Evolutionary conservation across 2,888 invertebrate genomes (phyloP).

Genomic region (Orthonevra nobilis): DNA sequence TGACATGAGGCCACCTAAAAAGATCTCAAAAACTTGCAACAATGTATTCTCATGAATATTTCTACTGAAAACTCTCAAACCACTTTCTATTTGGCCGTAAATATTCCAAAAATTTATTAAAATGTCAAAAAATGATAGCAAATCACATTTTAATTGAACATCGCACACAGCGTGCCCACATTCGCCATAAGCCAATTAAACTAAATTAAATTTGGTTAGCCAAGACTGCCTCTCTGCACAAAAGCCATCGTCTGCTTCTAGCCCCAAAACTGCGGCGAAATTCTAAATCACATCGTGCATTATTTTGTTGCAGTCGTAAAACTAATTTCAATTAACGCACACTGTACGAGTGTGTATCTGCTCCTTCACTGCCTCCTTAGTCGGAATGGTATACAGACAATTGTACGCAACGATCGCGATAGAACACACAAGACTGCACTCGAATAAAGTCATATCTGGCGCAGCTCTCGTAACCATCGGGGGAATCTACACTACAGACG

Average conservation of each 20-base stretch:
- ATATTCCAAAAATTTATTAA: conserved; percentile 40
- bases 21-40: conserved; percentile 2
- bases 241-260: not conserved
- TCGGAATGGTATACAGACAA: conserved; percentile 59
- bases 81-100: conserved; percentile 18
- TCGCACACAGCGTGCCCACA: conserved; percentile 7
- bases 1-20: too few relatives aligned
- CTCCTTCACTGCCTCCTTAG: conserved; percentile 1
- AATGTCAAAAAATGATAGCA: conserved; percentile 39
- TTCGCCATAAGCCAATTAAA: conserved; percentile 45
- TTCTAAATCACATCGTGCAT: conserved; percentile 20
- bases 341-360: conserved; percentile 1
- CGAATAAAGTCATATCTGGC: too few relatives aligned
- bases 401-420: conserved; percentile 56
- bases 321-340: conserved; percentile 49
- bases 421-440: conserved; percentile 78
- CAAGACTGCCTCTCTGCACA: not conserved
- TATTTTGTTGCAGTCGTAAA: conserved; percentile 61
- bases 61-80: conserved; percentile 6
- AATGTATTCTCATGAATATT: conserved; percentile 9
- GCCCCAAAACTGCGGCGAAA: conserved; percentile 10
- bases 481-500: too few relatives aligned
- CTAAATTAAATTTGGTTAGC: conserved; percentile 50
- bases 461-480: too few relatives aligned
- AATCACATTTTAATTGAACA: conserved; percentile 53